Evolutionary conservation across 2,113 vertebrate species (phyloP).

Genomic region (Sclerurus mexicanus): DNA sequence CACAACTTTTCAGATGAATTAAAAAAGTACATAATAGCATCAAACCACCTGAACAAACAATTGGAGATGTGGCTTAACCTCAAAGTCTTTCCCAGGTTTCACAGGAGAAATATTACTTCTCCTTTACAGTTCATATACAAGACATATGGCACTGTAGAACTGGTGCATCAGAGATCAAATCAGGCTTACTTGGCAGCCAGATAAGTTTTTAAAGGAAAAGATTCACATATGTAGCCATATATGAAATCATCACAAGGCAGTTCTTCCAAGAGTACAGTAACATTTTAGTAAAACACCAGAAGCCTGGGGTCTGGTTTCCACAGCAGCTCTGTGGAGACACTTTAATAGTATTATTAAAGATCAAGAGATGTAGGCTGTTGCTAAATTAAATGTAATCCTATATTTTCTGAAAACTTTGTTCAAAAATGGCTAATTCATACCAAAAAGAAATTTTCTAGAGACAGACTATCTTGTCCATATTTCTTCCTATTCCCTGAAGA

Average conservation of each 20-base stretch:
- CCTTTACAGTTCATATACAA: not conserved
- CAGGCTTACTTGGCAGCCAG: not conserved
- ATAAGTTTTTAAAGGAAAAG: not conserved
- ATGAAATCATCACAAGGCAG: not conserved
- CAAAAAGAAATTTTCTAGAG: not conserved
- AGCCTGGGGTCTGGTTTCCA: not conserved
- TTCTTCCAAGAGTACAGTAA: not conserved
- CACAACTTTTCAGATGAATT: not conserved
- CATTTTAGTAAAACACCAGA: not conserved
- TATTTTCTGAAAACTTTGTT: not conserved
- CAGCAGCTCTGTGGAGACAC: not conserved
- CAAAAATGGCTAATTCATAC: not conserved
- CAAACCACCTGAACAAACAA: constrained; percentile 49
- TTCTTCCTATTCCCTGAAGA: not conserved
- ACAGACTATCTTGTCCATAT: not conserved
- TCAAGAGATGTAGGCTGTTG: not conserved
- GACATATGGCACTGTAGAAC: not conserved
- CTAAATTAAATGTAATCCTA: not conserved
- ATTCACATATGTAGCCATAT: not conserved
- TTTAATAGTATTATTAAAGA: not conserved
- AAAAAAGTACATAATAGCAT: not conserved
- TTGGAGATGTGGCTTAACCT: not conserved
- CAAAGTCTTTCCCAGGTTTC: not conserved
- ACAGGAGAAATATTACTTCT: not conserved
- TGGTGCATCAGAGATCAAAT: not conserved